phyloP scores from a whole-genome alignment of 1,140 invertebrate species.

The Cephus cinctus region DNA sequence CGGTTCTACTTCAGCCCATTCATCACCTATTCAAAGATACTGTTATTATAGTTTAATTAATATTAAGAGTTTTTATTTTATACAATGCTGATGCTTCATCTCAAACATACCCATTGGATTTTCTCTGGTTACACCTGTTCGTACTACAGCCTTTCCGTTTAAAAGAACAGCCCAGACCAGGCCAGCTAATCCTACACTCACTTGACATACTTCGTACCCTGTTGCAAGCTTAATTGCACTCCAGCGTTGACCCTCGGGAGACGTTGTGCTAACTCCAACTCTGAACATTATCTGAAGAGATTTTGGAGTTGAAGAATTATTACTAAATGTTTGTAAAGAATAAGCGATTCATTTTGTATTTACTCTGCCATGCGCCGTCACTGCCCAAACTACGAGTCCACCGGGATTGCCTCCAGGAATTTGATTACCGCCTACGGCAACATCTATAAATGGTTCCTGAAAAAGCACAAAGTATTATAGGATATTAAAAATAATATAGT shows the following conservation, averaged over 20 bases:
- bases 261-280: conserved; percentile 71
- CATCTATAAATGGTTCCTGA: conserved; percentile 78
- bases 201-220: conserved; percentile 78
- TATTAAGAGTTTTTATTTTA: neutral
- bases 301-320: conserved; percentile 10
- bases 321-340: neutral
- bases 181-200: conserved; percentile 80
- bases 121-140: conserved; percentile 74
- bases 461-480: too few relatives aligned
- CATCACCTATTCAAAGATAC: conserved; percentile 57
- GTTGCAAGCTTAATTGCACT: conserved; percentile 70
- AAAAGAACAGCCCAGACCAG: conserved; percentile 82
- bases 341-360: conserved; percentile 29
- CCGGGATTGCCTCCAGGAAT: conserved; percentile 74
- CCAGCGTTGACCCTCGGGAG: conserved; percentile 85
- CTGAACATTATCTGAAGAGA: conserved; percentile 75
- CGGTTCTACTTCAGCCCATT: conserved; percentile 79
- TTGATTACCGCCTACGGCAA: conserved; percentile 80
- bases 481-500: conserved; percentile 15
- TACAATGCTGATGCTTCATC: too few relatives aligned
- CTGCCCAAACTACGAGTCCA: conserved; percentile 82
- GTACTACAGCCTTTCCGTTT: conserved; percentile 76
- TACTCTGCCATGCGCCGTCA: conserved; percentile 84
- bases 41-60: neutral
- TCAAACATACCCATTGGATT: conserved; percentile 66